These are phyloP conservation scores for Cryptus viduatorius DNA, from an alignment of 2,888 invertebrate genomes.

Conservation along the genomic window DNA sequence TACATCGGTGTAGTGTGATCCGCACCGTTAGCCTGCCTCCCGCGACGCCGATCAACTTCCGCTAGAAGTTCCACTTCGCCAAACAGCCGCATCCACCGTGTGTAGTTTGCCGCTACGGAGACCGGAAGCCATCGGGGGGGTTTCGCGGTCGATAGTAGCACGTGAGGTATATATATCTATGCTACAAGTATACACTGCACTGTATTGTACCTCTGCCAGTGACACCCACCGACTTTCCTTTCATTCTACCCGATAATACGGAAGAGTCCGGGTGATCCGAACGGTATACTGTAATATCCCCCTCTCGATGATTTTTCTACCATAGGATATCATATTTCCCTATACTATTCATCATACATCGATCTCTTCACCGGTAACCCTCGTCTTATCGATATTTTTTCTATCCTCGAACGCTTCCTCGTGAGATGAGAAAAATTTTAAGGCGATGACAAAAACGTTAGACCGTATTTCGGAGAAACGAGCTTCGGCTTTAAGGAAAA, in stretches of 20 bases:
- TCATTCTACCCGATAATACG: conserved; percentile 32
- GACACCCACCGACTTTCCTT: conserved; percentile 38
- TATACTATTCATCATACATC: neutral
- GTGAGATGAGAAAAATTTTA: too few relatives aligned
- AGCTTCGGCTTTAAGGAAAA: too few relatives aligned
- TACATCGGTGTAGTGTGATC: conserved; percentile 32
- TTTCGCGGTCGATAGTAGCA: conserved; percentile 54
- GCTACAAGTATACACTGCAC: conserved; percentile 1
- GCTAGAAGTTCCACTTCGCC: conserved; percentile 48
- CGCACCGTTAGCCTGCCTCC: conserved; percentile 45
- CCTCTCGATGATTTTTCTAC: neutral
- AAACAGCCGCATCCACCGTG: conserved; percentile 24
- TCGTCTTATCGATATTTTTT: too few relatives aligned
- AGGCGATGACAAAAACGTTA: too few relatives aligned
- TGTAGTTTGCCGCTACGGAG: conserved; percentile 42
- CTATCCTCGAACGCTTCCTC: too few relatives aligned
- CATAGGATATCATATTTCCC: neutral
- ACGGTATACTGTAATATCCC: conserved; percentile 38
- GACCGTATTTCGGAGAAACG: too few relatives aligned
- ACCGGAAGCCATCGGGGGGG: conserved; percentile 61
- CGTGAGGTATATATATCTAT: conserved; percentile 5
- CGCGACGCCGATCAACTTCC: conserved; percentile 56
- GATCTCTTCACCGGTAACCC: too few relatives aligned
- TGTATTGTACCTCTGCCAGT: neutral
- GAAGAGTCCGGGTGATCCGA: conserved; percentile 21